Percentiles rank a stretch among this genome's conserved stretches.
phyloP scores from a whole-genome alignment of 2,797 vertebrate genomes.

The Pampus argenteus region DNA sequence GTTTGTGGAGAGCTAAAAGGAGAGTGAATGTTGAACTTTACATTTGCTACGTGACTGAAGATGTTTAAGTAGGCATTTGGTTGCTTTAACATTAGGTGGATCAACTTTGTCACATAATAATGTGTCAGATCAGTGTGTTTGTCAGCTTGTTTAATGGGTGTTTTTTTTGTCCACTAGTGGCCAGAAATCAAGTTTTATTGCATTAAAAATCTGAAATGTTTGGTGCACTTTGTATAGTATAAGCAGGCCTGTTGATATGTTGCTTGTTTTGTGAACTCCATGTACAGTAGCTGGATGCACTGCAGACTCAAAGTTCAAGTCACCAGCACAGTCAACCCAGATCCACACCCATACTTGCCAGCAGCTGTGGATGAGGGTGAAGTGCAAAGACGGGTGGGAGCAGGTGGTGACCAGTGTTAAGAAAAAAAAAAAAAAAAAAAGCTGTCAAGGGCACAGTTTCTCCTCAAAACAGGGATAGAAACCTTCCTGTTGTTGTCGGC shows the following conservation, averaged over 20 bases:
- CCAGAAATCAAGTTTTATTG: not conserved
- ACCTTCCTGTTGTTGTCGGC: slow-evolving; percentile 15
- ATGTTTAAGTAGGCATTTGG: too few relatives aligned
- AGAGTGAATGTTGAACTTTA: too few relatives aligned
- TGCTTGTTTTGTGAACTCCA: not conserved
- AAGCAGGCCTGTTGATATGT: not conserved
- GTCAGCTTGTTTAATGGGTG: not conserved
- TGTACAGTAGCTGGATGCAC: not conserved
- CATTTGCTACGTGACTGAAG: too few relatives aligned
- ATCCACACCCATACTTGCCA: not conserved
- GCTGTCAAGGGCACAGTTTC: slow-evolving; percentile 9
- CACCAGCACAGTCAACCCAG: slow-evolving; percentile 1
- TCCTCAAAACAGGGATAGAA: slow-evolving; percentile 17
- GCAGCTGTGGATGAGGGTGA: slow-evolving; percentile 1
- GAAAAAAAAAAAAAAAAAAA: slow-evolving; percentile 10
- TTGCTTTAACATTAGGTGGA: too few relatives aligned
- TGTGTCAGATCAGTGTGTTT: not conserved
- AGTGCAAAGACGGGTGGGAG: slow-evolving; percentile 2
- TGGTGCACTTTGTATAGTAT: not conserved
- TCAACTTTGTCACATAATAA: not conserved
- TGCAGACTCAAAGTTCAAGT: not conserved
- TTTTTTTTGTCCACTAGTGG: not conserved
- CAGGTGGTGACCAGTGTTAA: slow-evolving; percentile 21
- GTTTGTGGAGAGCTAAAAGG: too few relatives aligned
- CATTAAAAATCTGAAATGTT: not conserved